These are phyloP conservation scores for Drosophila suzukii DNA, from an alignment of 1,140 invertebrate species.

Conservation along the genomic window DNA sequence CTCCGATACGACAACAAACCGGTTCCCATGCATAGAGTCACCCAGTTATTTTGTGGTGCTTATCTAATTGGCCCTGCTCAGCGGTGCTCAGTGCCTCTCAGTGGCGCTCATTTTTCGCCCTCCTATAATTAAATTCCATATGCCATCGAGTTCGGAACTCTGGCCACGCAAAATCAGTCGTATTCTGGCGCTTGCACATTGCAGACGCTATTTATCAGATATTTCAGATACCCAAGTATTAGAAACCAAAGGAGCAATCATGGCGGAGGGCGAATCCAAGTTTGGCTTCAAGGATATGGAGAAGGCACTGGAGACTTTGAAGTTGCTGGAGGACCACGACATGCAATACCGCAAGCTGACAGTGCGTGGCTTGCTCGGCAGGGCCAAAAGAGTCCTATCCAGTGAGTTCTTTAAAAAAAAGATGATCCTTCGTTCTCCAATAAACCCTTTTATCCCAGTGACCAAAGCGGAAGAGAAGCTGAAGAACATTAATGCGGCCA, in stretches of 20 bases:
- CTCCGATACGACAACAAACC: constrained; percentile 69
- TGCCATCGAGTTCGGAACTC: neutral
- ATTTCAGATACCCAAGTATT: constrained; percentile 20
- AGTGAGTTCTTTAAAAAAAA: constrained; percentile 84
- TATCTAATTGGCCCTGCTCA: constrained; percentile 64
- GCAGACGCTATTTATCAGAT: constrained; percentile 19
- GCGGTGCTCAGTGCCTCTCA: constrained; percentile 53
- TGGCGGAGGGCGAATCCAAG: constrained; percentile 86
- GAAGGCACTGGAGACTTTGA: constrained; percentile 88
- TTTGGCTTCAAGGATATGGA: constrained; percentile 90
- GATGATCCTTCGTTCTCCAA: no score
- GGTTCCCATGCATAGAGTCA: constrained; percentile 63
- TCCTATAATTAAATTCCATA: constrained; percentile 12
- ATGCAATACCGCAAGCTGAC: constrained; percentile 88
- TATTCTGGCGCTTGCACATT: constrained; percentile 31
- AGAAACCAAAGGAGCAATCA: constrained; percentile 32
- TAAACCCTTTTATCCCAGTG: constrained; percentile 82
- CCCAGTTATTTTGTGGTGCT: constrained; percentile 68
- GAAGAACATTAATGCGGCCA: constrained; percentile 89
- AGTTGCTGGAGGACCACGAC: constrained; percentile 87
- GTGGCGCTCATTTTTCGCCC: constrained; percentile 34
- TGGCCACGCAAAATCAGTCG: constrained; percentile 44
- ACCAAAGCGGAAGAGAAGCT: constrained; percentile 89
- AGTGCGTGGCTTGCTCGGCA: constrained; percentile 87
- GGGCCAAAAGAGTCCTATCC: constrained; percentile 87